Evolutionary conservation across 2,113 vertebrate species (phyloP), one percentile per base, ranked within the genome.

Genomic region (Brachypodius melanocephalos): DNA sequence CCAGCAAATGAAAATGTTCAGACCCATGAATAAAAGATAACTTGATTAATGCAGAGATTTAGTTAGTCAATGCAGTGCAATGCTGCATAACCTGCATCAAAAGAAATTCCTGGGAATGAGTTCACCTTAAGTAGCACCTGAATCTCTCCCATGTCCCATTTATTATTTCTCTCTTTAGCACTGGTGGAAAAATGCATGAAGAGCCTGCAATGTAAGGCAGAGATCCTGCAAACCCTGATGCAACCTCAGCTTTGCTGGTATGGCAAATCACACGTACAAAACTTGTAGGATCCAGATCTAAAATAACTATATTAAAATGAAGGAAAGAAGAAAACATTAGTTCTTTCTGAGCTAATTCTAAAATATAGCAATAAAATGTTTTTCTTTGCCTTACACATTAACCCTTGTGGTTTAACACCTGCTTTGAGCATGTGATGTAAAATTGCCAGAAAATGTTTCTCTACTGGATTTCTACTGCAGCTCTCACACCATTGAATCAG

Each of bases 1-100:
- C 49, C 52, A 90, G 40, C 62, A 62, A 89, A 93, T 54, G 26
- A 77, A 74, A 80, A 74, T 0, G 2, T 57, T 82, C 55, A 79
- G n/a, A 68, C 20, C 31, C 36, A 77, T 95, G 75, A 95, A 95
- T 95, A 87, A 93, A 95, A 90, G 66, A 73, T 54, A 63, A 51
- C 20, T 68, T 90, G 26, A 59, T 90, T 90, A 81, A 84, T 2
- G 9, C 52, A 88, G 72, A 76, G 67, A 66, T 79, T 93, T 51
- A 65, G 26, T 54, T 43, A 58, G 65, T 91, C 57, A 89, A 25
- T 81, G 36, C 42, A 85, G 24, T 81, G n/a, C 63, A 71, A 38
- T 2, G 9, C 7, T 71, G 21, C 13, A 16, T 5, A 81, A 22
- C 36, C n/a, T 74, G 38, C 31, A 79, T 81, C 49, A 86, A 88